Conservation (phyloP, 2,113 vertebrate genomes). For the Pelecanoides urinatrix region DNA sequence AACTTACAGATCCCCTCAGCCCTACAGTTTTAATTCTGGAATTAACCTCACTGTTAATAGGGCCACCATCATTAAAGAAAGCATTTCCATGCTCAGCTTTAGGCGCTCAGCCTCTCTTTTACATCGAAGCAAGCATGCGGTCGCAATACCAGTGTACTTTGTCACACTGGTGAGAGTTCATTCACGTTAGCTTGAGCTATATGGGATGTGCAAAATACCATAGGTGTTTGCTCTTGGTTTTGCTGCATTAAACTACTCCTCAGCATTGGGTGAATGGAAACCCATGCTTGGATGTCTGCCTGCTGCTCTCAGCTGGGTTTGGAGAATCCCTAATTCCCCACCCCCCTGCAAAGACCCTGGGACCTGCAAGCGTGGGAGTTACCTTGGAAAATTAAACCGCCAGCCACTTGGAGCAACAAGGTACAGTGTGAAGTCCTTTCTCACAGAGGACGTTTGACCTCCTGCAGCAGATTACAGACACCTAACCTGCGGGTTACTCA, state of each 20-base stretch:
- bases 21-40: neutral
- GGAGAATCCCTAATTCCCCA: neutral
- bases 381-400: neutral
- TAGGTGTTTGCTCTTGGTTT: neutral
- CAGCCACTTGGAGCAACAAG: neutral
- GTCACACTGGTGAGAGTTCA: neutral
- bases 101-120: neutral
- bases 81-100: neutral
- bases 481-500: neutral
- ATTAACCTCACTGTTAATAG: neutral
- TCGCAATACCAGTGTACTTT: neutral
- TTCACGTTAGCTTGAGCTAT: neutral
- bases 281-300: neutral
- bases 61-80: neutral
- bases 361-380: neutral
- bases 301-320: too few relatives aligned
- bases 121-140: fast-evolving
- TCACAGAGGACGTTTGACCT: fast-evolving
- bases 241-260: neutral
- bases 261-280: neutral
- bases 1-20: neutral
- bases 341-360: neutral
- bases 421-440: neutral
- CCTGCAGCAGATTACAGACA: neutral
- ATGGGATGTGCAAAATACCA: neutral